Base-by-base conservation (phyloP, 2,888 invertebrate genomes). In the Onchidella celtica region DNA sequence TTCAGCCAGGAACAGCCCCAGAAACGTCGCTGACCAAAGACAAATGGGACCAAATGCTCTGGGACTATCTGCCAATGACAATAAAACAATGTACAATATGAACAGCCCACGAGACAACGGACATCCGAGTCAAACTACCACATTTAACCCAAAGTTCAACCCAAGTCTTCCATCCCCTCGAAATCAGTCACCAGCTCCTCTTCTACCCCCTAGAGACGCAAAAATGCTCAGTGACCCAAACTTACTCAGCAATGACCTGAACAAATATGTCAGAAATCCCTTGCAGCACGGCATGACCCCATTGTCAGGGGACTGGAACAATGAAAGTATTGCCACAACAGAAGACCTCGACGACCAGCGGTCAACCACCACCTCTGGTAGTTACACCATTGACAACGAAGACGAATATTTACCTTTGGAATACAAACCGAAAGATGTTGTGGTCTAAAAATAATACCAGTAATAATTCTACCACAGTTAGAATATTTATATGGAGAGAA, bases 311-410 rank as follows among this genome's bases (percentile, higher is more conserved):
- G 85, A 85, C 79, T 86, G 85, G 83, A 79, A 72, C 47, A 85
- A 82, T 74, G 90, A 90, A 32, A 90, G 90, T 82, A 78, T 89
- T 32, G 86, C 87, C 40, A 87, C 87, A 38, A 88, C 87, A 3
- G 88, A 88, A 55, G 90, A 90, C 75, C 87, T 88, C 38, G 90
- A 90, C 79, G 89, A 89, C 80, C 88, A 88, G 66, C 87, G 89
- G 27, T 89, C 90, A n/a, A 90, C 90, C 14, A 90, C 90, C 24
- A 90, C 90, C 3, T 90, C 90, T 0, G 90, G 90, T 3, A 90
- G 90, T 77, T 90, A 90, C 80, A 90, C 90, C 27, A 89, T 90
- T 27, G 90, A 90, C 69, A 87, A 87, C 81, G 87, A 87, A 68
- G 89, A 88, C 34, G 85, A 84, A n/a, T 86, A 86, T 66, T 74